A percentile compares a stretch with the other conserved stretches of the same genome.
Evolutionary conservation across 2,888 invertebrate species (phyloP).

Genomic region (Megastigmus dorsalis): DNA sequence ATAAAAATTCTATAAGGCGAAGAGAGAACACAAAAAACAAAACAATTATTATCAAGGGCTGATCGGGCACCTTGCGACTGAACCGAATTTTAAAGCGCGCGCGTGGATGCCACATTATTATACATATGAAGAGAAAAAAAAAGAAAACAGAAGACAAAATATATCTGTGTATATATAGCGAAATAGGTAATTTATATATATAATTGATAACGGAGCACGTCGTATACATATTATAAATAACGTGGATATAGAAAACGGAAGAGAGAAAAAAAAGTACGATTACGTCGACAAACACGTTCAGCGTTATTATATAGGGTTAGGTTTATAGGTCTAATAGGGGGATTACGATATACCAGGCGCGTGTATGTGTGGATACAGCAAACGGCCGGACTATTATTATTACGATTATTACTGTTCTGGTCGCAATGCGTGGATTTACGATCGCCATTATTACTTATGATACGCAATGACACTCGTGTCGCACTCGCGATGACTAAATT

Average conservation of each 20-base stretch:
- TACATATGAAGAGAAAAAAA: slow-evolving; percentile 5
- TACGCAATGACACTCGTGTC: not conserved
- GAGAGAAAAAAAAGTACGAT: not conserved
- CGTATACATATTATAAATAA: slow-evolving; percentile 25
- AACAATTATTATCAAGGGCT: slow-evolving; percentile 32
- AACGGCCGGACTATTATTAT: not conserved
- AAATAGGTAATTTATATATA: slow-evolving; percentile 32
- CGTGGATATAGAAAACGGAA: not conserved
- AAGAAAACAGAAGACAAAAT: not conserved
- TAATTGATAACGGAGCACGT: not conserved
- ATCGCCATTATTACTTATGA: slow-evolving; percentile 6
- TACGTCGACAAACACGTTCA: not conserved
- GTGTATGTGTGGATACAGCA: not conserved
- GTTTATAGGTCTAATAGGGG: slow-evolving; percentile 7
- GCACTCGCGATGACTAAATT: slow-evolving; percentile 12
- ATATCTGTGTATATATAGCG: slow-evolving; percentile 29
- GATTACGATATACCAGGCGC: slow-evolving; percentile 1
- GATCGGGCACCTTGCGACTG: slow-evolving; percentile 45
- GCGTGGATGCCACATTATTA: slow-evolving; percentile 11
- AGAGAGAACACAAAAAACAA: not conserved
- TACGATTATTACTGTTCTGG: slow-evolving; percentile 5
- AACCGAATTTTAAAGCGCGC: slow-evolving; percentile 38
- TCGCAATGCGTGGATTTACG: slow-evolving; percentile 17
- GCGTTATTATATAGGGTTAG: slow-evolving; percentile 14
- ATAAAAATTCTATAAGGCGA: not conserved